These are phyloP conservation scores for Mormoops blainvillei DNA, from an alignment of 2,113 vertebrate species.

Conservation along the genomic window DNA sequence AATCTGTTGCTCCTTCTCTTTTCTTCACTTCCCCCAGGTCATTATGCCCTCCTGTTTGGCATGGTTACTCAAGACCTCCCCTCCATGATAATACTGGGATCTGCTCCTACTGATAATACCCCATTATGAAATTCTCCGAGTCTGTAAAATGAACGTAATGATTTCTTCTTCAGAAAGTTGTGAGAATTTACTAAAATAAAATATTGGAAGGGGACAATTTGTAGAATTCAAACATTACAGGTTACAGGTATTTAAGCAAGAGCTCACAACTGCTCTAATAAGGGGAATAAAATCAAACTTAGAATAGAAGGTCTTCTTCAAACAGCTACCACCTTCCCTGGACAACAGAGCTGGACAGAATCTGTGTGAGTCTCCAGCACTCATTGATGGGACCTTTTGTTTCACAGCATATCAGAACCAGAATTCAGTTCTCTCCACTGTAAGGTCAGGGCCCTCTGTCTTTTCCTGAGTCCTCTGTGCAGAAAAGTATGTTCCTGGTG, in stretches of 20 bases:
- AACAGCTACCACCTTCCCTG: neutral
- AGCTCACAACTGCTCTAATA: neutral
- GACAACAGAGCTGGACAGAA: neutral
- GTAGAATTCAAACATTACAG: neutral
- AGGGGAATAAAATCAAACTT: neutral
- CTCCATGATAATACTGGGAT: neutral
- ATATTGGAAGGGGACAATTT: neutral
- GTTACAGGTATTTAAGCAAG: neutral
- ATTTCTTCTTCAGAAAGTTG: neutral
- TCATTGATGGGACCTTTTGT: neutral
- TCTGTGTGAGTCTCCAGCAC: neutral
- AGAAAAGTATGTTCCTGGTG: neutral
- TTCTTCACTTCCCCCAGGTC: neutral
- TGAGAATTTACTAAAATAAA: neutral
- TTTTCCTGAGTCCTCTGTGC: neutral
- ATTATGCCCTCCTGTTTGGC: neutral
- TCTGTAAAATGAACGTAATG: neutral
- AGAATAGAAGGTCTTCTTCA: neutral
- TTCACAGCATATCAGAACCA: neutral
- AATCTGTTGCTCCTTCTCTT: neutral
- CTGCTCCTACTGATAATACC: neutral
- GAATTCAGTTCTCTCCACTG: neutral
- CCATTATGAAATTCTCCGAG: neutral
- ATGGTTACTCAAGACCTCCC: neutral
- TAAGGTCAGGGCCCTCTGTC: neutral